Conservation (phyloP, 2,113 vertebrate species). For the Odocoileus virginianus region DNA sequence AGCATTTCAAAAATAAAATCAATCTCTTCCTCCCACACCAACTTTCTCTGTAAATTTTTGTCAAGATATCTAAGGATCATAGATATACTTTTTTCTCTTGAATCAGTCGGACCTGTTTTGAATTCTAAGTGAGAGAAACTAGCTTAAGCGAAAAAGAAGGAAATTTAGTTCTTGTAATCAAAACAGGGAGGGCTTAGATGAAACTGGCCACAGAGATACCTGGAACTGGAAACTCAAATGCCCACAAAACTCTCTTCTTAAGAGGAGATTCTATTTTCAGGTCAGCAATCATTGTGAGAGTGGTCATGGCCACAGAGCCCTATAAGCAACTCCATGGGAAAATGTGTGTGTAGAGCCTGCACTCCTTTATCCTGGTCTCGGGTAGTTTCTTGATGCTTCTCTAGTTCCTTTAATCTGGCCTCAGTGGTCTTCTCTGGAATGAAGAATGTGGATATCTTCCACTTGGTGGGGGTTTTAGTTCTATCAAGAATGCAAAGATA, state of each 20-base stretch:
- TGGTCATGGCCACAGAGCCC: background rate
- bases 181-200: background rate
- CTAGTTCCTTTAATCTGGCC: background rate
- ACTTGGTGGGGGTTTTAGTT: background rate
- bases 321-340: background rate
- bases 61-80: background rate
- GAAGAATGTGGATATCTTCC: background rate
- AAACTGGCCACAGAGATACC: background rate
- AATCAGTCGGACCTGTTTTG: background rate
- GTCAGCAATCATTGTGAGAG: background rate
- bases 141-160: background rate
- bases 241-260: background rate
- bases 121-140: slow-evolving; percentile 22
- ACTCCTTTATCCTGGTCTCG: background rate
- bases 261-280: background rate
- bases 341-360: background rate
- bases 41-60: slow-evolving; percentile 8
- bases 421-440: background rate
- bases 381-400: background rate
- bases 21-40: background rate
- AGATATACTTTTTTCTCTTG: background rate
- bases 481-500: background rate
- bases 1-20: slow-evolving; percentile 33
- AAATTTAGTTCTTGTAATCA: background rate
- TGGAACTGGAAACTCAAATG: background rate